A percentile compares a stretch with the other conserved stretches of the same genome.
phyloP scores from a whole-genome alignment of 2,888 invertebrate genomes.

The Nephrocerus scutellatus region DNA sequence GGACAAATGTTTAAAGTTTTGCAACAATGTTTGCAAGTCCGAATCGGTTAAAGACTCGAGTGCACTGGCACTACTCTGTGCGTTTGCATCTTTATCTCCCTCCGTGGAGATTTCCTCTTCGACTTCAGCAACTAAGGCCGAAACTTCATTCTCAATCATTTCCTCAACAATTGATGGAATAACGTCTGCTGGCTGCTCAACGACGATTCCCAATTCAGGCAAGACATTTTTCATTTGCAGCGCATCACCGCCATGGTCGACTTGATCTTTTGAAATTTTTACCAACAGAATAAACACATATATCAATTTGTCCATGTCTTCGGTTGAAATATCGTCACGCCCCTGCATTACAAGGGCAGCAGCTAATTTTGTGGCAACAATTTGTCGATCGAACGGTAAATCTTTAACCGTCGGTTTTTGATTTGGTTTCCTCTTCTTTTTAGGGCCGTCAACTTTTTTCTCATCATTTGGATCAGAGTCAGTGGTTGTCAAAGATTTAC shows the following conservation, averaged over 20 bases:
- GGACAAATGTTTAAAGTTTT: constrained; percentile 73
- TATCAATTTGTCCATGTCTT: constrained; percentile 70
- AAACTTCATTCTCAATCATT: constrained; percentile 29
- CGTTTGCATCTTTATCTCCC: constrained; percentile 23
- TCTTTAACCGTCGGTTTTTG: constrained; percentile 49
- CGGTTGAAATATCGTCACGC: constrained; percentile 70
- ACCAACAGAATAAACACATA: constrained; percentile 71
- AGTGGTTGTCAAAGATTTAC: constrained; percentile 20
- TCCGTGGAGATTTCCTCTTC: constrained; percentile 30
- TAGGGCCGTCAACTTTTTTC: constrained; percentile 32
- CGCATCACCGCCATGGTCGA: constrained; percentile 24
- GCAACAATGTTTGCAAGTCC: constrained; percentile 69
- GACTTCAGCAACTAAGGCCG: constrained; percentile 32
- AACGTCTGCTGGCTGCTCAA: constrained; percentile 11
- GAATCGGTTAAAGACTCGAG: constrained; percentile 74
- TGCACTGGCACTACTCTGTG: constrained; percentile 42
- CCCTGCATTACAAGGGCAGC: constrained; percentile 72
- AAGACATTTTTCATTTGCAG: constrained; percentile 27
- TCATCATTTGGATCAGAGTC: constrained; percentile 29
- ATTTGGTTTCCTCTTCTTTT: constrained; percentile 42
- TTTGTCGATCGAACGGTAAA: constrained; percentile 63
- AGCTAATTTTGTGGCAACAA: constrained; percentile 75
- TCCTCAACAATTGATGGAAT: constrained; percentile 29
- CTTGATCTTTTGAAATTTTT: constrained; percentile 52
- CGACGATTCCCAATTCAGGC: constrained; percentile 27